These are phyloP conservation scores for Catharus bicknelli DNA, from an alignment of 2,113 vertebrate genomes.

Conservation along the genomic window DNA sequence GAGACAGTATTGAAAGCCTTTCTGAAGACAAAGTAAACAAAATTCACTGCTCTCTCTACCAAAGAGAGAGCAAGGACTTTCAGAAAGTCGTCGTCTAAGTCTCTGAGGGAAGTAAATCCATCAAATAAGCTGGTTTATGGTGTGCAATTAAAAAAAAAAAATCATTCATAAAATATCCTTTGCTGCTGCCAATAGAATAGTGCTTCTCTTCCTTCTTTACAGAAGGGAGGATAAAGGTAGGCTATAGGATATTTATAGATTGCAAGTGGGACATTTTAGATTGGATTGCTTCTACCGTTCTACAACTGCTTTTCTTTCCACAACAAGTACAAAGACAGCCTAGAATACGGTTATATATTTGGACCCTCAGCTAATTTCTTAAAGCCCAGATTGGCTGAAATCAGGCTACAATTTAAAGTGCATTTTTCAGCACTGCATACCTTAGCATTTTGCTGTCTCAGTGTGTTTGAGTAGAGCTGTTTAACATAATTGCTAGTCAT, in stretches of 20 bases:
- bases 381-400: neutral
- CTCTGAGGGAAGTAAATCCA: neutral
- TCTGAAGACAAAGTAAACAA: neutral
- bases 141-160: neutral
- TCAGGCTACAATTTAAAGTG: conserved; percentile 10
- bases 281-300: neutral
- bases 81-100: neutral
- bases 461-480: neutral
- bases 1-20: neutral
- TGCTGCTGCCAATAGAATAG: neutral
- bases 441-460: conserved; percentile 3
- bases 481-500: conserved; percentile 32
- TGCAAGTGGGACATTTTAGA: neutral
- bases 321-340: neutral
- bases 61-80: neutral
- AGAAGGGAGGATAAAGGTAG: neutral
- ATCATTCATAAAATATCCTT: neutral
- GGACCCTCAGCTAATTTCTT: neutral
- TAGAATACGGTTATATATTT: neutral
- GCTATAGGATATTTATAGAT: neutral
- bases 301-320: neutral
- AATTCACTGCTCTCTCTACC: neutral
- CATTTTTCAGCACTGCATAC: conserved; percentile 1
- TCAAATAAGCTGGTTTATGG: neutral
- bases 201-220: neutral